These are phyloP conservation scores for Petaurus breviceps DNA, from an alignment of 2,113 vertebrate species.

Conservation along the genomic window DNA sequence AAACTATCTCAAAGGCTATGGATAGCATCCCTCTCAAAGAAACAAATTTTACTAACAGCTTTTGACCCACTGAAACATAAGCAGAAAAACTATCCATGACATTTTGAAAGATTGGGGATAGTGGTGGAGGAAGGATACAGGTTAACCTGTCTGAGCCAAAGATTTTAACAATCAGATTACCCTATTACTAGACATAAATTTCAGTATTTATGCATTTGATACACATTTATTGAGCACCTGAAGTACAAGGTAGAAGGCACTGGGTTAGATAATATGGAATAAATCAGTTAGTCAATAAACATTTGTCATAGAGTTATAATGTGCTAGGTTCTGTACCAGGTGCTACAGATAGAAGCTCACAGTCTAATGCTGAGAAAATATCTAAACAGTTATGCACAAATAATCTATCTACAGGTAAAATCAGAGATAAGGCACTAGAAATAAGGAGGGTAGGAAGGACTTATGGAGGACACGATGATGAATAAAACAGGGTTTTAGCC, in stretches of 20 bases:
- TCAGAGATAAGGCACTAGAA: background rate
- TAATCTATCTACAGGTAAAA: background rate
- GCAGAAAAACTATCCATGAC: background rate
- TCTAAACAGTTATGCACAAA: background rate
- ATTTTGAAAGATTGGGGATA: background rate
- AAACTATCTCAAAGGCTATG: background rate
- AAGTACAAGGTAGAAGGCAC: background rate
- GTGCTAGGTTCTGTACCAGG: background rate
- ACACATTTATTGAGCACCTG: background rate
- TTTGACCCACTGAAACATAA: background rate
- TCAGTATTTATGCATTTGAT: background rate
- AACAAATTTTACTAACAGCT: constrained; percentile 34
- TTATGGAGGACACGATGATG: background rate
- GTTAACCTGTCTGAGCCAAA: background rate
- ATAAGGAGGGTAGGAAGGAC: background rate
- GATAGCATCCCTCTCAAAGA: background rate
- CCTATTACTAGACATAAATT: background rate
- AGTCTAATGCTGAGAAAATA: too few relatives aligned
- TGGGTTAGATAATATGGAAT: background rate
- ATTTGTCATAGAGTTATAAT: background rate
- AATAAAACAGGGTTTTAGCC: background rate
- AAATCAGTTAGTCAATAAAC: background rate
- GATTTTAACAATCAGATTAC: background rate
- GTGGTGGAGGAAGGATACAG: too few relatives aligned
- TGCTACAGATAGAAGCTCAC: background rate